phyloP scores from a whole-genome alignment of 2,888 invertebrate species.

The Ochlodes sylvanus region DNA sequence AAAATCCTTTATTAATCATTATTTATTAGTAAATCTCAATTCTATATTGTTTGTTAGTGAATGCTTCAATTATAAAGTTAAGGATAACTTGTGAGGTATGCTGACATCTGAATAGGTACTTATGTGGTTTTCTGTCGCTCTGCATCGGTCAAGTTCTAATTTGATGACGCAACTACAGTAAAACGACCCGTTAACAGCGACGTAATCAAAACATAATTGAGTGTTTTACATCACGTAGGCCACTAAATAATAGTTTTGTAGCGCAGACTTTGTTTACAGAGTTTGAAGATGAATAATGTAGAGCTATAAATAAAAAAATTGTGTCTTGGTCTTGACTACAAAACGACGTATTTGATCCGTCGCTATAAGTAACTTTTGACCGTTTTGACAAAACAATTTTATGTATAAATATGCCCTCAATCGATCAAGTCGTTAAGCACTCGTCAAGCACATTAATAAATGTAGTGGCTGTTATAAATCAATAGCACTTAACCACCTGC shows the following conservation, averaged over 20 bases:
- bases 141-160: constrained; percentile 52
- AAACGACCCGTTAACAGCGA: constrained; percentile 58
- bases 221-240: constrained; percentile 61
- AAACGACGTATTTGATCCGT: neutral
- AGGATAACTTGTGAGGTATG: neutral
- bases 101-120: neutral
- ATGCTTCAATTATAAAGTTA: neutral
- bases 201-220: constrained; percentile 61
- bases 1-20: too few relatives aligned
- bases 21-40: neutral
- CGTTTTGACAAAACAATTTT: neutral
- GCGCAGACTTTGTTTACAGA: neutral
- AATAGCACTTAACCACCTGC: too few relatives aligned
- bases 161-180: constrained; percentile 55
- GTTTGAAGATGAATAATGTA: too few relatives aligned
- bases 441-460: neutral
- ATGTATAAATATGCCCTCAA: neutral
- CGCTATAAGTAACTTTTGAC: neutral
- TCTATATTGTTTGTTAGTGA: neutral
- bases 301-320: too few relatives aligned
- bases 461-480: too few relatives aligned
- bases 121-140: constrained; percentile 33
- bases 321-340: neutral
- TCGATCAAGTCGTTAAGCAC: neutral
- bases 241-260: constrained; percentile 36